Evolutionary conservation across 2,888 invertebrate species (phyloP).

Genomic region (Caenorhabditis panamensis): DNA sequence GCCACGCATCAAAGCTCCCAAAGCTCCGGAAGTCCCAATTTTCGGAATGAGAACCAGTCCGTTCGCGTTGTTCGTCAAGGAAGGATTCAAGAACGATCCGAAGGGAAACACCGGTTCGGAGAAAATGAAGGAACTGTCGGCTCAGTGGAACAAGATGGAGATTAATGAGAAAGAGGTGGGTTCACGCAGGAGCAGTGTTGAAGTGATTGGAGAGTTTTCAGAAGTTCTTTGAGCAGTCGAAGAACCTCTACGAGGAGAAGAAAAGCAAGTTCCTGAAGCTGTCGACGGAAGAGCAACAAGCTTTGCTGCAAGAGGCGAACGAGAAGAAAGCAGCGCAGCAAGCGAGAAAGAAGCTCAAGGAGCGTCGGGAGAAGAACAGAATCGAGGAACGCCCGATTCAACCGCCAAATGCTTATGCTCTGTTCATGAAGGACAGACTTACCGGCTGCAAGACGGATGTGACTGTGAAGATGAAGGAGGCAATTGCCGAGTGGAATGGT

Average conservation of each 20-base stretch:
- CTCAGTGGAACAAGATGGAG: conserved; percentile 43
- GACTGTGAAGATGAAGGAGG: conserved; percentile 32
- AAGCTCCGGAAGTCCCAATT: not conserved
- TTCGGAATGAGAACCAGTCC: conserved; percentile 44
- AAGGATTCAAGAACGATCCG: conserved; percentile 34
- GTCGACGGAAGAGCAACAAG: conserved; percentile 30
- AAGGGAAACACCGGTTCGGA: conserved; percentile 12
- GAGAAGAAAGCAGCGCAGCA: conserved; percentile 36
- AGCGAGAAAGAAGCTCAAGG: conserved; percentile 22
- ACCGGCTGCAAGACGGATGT: conserved; percentile 5
- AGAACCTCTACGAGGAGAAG: conserved; percentile 27
- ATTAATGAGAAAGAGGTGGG: conserved; percentile 22
- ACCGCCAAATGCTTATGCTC: conserved; percentile 47
- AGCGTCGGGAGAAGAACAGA: conserved; percentile 45
- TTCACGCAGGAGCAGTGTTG: not conserved
- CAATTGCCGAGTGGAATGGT: conserved; percentile 37
- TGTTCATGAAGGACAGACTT: conserved; percentile 47
- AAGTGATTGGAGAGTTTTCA: conserved; percentile 5
- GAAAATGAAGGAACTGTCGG: conserved; percentile 30
- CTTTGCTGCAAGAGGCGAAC: conserved; percentile 22
- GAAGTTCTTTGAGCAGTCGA: conserved; percentile 37
- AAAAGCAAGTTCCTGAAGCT: conserved; percentile 38
- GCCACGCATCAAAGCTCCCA: not conserved
- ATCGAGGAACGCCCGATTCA: conserved; percentile 33
- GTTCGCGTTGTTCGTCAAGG: conserved; percentile 47